These are phyloP conservation scores for Trematomus bernacchii DNA, from an alignment of 2,797 vertebrate genomes.

Conservation along the genomic window DNA sequence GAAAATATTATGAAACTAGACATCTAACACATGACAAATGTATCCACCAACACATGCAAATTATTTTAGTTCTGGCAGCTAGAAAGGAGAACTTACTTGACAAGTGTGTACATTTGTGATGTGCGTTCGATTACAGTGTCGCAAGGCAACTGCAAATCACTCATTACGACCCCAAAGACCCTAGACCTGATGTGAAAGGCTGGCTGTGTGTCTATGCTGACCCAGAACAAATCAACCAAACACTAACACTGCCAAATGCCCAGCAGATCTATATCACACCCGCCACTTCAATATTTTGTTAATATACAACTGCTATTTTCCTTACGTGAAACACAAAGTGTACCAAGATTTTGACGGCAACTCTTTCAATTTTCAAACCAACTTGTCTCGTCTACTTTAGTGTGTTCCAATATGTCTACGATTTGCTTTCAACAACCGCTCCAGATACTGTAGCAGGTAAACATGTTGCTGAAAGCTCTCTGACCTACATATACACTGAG, in stretches of 20 bases:
- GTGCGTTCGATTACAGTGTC: not conserved
- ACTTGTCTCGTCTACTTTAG: not conserved
- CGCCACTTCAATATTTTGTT: slow-evolving; percentile 17
- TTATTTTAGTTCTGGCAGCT: not conserved
- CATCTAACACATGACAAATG: not conserved
- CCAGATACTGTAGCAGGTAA: not conserved
- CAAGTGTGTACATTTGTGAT: not conserved
- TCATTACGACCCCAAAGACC: not conserved
- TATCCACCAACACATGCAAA: slow-evolving; percentile 1
- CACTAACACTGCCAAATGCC: slow-evolving; percentile 1
- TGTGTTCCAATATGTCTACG: not conserved
- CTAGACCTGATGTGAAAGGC: not conserved
- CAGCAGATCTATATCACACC: not conserved
- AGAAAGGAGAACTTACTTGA: not conserved
- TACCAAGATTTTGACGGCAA: not conserved
- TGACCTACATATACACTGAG: slow-evolving; percentile 22
- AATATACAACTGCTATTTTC: not conserved
- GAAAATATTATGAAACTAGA: not conserved
- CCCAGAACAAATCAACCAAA: slow-evolving; percentile 12
- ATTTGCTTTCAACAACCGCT: slow-evolving; percentile 1
- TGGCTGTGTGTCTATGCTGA: not conserved
- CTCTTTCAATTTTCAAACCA: slow-evolving; percentile 14
- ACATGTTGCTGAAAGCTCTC: slow-evolving; percentile 5
- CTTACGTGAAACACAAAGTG: slow-evolving; percentile 17
- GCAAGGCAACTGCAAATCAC: not conserved